Conservation (phyloP, 2,888 invertebrate species). For the Platycheirus rosarum region DNA sequence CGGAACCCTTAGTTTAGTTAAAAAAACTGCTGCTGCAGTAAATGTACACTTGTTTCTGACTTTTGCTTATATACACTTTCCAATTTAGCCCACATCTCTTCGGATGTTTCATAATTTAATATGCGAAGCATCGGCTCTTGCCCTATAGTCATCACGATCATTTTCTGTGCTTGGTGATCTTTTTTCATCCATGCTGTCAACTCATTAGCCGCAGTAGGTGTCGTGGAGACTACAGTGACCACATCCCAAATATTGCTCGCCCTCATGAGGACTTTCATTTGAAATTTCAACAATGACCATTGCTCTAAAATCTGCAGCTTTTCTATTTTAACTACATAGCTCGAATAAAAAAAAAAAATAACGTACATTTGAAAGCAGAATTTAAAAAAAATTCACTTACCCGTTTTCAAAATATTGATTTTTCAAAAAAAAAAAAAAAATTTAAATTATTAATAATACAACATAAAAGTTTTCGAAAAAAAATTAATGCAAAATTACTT, state of each 20-base stretch:
- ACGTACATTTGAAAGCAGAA: no score
- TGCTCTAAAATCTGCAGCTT: no score
- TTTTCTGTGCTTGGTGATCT: slow-evolving; percentile 39
- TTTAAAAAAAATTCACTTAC: no score
- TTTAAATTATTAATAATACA: no score
- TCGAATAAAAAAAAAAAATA: no score
- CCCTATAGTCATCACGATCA: slow-evolving; percentile 62
- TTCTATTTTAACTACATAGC: no score
- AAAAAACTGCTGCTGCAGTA: slow-evolving; percentile 77
- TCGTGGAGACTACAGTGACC: neutral
- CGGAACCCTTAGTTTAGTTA: slow-evolving; percentile 56
- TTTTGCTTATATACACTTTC: slow-evolving; percentile 78
- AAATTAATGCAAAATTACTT: no score
- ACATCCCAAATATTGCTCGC: slow-evolving; percentile 10
- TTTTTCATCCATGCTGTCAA: neutral
- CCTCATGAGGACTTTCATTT: slow-evolving; percentile 20
- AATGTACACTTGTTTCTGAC: slow-evolving; percentile 77
- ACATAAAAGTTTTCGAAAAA: no score
- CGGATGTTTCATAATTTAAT: slow-evolving; percentile 66
- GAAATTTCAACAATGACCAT: no score
- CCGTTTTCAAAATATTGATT: no score
- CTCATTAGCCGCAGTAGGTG: slow-evolving; percentile 1
- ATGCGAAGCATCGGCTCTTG: slow-evolving; percentile 69
- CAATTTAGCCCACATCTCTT: slow-evolving; percentile 66
- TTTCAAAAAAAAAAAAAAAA: no score